phyloP scores from a whole-genome alignment of 1,140 invertebrate species.

The Sinella curviseta region DNA sequence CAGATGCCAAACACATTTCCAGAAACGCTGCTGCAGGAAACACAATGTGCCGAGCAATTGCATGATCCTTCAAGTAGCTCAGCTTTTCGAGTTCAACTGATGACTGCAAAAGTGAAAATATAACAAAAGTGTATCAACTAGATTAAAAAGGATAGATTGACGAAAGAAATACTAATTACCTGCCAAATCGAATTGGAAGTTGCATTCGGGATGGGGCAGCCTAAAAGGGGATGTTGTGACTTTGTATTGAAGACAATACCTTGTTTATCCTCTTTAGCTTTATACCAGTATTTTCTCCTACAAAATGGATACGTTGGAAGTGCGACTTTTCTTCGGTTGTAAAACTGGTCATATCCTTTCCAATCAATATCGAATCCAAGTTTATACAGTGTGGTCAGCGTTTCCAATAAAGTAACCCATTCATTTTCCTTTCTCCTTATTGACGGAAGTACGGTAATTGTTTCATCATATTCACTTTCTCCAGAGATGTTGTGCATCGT shows the following conservation, averaged over 20 bases:
- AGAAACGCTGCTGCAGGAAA: conserved; percentile 37
- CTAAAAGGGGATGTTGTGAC: conserved; percentile 18
- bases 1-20: conserved; percentile 27
- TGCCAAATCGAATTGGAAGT: neutral
- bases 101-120: conserved; percentile 29
- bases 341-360: conserved; percentile 29
- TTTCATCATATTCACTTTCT: neutral
- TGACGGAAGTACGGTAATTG: neutral
- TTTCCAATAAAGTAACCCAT: neutral
- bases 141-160: no score
- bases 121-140: no score
- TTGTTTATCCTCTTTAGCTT: conserved; percentile 1
- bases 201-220: conserved; percentile 22
- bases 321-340: conserved; percentile 1
- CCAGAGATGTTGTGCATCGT: neutral
- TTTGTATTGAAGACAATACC: neutral
- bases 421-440: conserved; percentile 10
- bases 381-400: neutral
- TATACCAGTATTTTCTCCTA: conserved; percentile 32
- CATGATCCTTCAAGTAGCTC: conserved; percentile 36
- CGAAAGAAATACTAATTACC: no score
- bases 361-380: conserved; percentile 37
- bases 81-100: conserved; percentile 26
- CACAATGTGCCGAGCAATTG: conserved; percentile 29
- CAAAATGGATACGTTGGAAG: conserved; percentile 40